phyloP scores from a whole-genome alignment of 2,797 vertebrate genomes.

The Mus minutoides region DNA sequence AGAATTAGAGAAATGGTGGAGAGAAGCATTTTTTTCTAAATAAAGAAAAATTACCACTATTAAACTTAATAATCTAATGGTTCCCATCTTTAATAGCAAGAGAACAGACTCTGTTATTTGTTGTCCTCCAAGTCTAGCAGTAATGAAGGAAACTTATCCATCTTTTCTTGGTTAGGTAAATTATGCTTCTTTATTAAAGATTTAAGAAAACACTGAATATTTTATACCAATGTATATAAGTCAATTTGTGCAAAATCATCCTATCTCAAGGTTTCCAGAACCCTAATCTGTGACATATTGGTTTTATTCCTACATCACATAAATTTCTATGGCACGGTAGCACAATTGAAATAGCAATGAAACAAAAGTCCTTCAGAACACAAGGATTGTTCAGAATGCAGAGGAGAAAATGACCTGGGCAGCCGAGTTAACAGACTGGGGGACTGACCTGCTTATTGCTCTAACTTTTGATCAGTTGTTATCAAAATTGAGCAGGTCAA shows the following conservation, averaged over 20 bases:
- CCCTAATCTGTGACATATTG: background rate
- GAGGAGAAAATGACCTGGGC: background rate
- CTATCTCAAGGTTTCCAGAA: background rate
- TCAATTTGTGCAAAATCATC: constrained; percentile 13
- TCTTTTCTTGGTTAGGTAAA: constrained; percentile 6
- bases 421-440: background rate
- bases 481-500: background rate
- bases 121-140: background rate
- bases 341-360: background rate
- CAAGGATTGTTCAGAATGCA: constrained; percentile 12
- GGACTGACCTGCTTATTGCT: background rate
- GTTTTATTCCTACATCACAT: background rate
- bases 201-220: background rate
- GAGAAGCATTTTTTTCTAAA: constrained; percentile 34
- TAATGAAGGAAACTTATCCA: background rate
- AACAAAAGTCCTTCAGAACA: background rate
- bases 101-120: constrained; percentile 18
- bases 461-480: constrained; percentile 43
- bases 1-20: constrained; percentile 54
- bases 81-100: constrained; percentile 44
- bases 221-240: constrained; percentile 12
- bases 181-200: constrained; percentile 36
- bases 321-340: background rate
- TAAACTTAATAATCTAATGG: constrained; percentile 46
- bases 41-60: constrained; percentile 24